phyloP scores from a whole-genome alignment of 2,113 vertebrate genomes.

The Ceyx margarethae region DNA sequence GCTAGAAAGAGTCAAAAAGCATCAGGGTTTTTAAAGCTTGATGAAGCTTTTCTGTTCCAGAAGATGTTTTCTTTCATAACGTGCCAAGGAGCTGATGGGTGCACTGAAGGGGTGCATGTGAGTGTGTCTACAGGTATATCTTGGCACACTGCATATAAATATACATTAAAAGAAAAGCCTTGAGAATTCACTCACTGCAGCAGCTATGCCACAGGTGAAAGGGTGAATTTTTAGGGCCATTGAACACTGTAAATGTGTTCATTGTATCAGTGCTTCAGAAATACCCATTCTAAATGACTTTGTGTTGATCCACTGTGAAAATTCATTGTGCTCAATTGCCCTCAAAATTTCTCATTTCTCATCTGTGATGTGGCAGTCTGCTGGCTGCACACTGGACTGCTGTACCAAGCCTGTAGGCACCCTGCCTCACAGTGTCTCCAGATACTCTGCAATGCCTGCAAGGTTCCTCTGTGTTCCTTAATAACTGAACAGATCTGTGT shows the following conservation, averaged over 20 bases:
- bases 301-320: constrained; percentile 49
- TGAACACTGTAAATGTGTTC: constrained; percentile 58
- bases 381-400: background rate
- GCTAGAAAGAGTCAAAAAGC: background rate
- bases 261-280: constrained; percentile 62
- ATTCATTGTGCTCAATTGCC: constrained; percentile 63
- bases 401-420: background rate
- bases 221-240: constrained; percentile 45
- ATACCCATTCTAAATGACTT: constrained; percentile 50
- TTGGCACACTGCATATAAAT: background rate
- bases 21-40: background rate
- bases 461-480: background rate
- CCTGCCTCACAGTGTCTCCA: background rate
- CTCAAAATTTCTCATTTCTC: constrained; percentile 67
- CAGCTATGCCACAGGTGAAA: constrained; percentile 36
- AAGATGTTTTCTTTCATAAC: background rate
- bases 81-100: background rate
- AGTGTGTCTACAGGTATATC: background rate
- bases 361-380: background rate
- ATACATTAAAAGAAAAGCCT: background rate
- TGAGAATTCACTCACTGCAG: background rate
- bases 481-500: background rate
- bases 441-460: background rate
- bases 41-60: background rate
- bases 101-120: background rate